Evolutionary conservation across 2,113 vertebrate species (phyloP).

Genomic region (Rhombomys opimus): DNA sequence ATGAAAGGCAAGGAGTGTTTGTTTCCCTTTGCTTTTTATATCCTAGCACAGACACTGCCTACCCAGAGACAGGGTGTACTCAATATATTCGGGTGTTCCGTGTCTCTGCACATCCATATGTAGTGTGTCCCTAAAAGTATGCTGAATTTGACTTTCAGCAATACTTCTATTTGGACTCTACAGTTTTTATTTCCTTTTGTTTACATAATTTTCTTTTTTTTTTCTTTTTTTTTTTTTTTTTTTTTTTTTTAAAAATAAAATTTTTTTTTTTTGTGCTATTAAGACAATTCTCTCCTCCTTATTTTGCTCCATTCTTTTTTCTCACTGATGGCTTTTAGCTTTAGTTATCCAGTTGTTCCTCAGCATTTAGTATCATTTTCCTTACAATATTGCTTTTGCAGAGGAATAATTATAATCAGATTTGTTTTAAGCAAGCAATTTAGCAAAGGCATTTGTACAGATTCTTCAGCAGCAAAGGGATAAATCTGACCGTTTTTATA

Average conservation of each 20-base stretch:
- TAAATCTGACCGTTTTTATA: constrained; percentile 15
- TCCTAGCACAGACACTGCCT: neutral
- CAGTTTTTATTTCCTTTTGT: constrained; percentile 10
- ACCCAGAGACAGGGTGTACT: neutral
- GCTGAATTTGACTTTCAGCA: constrained; percentile 15
- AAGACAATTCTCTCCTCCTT: neutral
- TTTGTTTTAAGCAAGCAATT: neutral
- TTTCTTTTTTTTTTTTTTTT: constrained; percentile 35
- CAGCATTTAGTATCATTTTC: neutral
- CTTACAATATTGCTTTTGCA: constrained; percentile 27
- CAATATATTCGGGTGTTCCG: neutral
- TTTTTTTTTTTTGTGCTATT: too few species aligned
- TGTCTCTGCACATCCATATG: neutral
- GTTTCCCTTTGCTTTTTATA: neutral
- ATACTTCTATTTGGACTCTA: constrained; percentile 1
- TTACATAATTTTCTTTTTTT: constrained; percentile 32
- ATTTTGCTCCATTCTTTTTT: neutral
- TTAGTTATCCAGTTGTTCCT: constrained; percentile 39
- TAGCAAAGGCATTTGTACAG: constrained; percentile 48
- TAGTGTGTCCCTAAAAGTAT: neutral
- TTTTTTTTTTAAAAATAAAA: constrained; percentile 17
- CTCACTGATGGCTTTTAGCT: constrained; percentile 6
- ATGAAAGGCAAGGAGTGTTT: too few species aligned
- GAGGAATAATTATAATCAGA: constrained; percentile 35
- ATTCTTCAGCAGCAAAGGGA: neutral